A percentile compares a stretch with the other conserved stretches of the same genome.
These are phyloP conservation scores for Rhopilema esculentum DNA, from an alignment of 30 jellyfish, hydroid and myxozoan species.

Conservation along the genomic window DNA sequence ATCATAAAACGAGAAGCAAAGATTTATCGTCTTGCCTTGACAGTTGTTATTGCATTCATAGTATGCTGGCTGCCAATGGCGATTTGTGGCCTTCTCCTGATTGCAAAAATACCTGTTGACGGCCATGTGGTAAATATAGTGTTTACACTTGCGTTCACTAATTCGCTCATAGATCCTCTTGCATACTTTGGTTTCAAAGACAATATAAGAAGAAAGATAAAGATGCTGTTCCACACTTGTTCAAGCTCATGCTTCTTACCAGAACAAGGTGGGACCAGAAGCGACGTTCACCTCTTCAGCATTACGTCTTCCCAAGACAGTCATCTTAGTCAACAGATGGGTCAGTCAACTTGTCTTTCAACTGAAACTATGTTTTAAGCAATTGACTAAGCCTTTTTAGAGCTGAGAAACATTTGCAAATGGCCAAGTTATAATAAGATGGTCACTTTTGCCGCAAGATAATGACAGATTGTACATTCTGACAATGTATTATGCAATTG, in stretches of 20 bases:
- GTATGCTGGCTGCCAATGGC: conserved; percentile 69
- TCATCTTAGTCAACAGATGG: neutral
- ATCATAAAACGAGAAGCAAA: conserved; percentile 25
- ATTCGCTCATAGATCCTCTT: conserved; percentile 68
- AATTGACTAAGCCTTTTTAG: too few species aligned
- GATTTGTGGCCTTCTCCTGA: neutral
- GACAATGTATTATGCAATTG: too few species aligned
- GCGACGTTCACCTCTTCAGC: conserved; percentile 2
- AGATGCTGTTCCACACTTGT: neutral
- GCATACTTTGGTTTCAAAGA: conserved; percentile 48
- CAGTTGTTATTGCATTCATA: conserved; percentile 35
- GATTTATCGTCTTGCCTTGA: conserved; percentile 23
- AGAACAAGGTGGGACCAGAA: neutral
- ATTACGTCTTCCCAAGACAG: neutral
- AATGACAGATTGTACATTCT: too few species aligned
- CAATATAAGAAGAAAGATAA: neutral
- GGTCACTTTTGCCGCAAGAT: too few species aligned
- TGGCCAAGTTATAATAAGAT: too few species aligned
- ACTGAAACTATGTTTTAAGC: conserved; percentile 20
- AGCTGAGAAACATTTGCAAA: too few species aligned
- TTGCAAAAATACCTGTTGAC: neutral
- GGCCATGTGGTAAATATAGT: neutral
- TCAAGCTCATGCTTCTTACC: neutral
- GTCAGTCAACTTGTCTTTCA: neutral
- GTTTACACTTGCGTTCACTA: conserved; percentile 53